These are phyloP conservation scores for Lamellibrachia satsuma DNA, from an alignment of 2,888 invertebrate species.

Conservation along the genomic window DNA sequence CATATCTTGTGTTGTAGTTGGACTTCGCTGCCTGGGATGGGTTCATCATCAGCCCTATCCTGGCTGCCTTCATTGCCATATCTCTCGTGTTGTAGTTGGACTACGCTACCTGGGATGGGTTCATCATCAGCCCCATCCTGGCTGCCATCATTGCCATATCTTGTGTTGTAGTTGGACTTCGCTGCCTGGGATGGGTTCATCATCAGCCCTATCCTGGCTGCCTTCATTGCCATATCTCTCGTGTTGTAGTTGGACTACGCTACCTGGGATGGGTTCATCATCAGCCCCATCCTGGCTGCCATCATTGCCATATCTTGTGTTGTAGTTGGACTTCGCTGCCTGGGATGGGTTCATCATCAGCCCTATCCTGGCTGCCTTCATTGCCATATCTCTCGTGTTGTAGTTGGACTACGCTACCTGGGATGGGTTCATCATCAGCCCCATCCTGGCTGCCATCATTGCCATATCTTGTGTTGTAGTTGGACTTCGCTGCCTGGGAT, in stretches of 20 bases:
- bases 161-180: constrained; percentile 29
- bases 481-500: constrained; percentile 31
- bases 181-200: constrained; percentile 37
- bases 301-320: constrained; percentile 33
- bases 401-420: constrained; percentile 33
- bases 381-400: neutral
- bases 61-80: constrained; percentile 26
- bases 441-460: constrained; percentile 29
- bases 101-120: constrained; percentile 34
- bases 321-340: constrained; percentile 29
- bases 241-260: constrained; percentile 31
- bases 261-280: constrained; percentile 38
- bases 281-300: constrained; percentile 37
- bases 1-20: constrained; percentile 31
- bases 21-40: constrained; percentile 35
- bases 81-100: constrained; percentile 32
- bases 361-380: constrained; percentile 33
- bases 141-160: neutral
- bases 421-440: constrained; percentile 38
- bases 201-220: constrained; percentile 37
- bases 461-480: constrained; percentile 22
- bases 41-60: constrained; percentile 36
- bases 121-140: constrained; percentile 36
- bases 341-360: constrained; percentile 39
- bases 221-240: neutral